A percentile compares a stretch with the other conserved stretches of the same genome.
phyloP scores from a whole-genome alignment of 2,888 invertebrate species.

The Netelia fuscicornis region DNA sequence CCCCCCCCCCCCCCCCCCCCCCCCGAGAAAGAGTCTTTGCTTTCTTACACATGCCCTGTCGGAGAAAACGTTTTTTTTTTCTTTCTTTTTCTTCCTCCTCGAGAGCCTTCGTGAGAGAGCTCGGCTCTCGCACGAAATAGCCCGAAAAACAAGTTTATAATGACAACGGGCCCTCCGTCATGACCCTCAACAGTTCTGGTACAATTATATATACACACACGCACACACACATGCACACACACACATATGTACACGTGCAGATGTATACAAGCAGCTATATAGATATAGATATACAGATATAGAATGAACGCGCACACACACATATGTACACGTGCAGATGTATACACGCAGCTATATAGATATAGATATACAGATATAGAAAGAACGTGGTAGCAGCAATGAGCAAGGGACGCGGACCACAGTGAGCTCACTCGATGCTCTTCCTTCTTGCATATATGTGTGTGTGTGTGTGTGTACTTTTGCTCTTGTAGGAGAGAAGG shows the following conservation, averaged over 20 bases:
- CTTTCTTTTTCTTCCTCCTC: not conserved
- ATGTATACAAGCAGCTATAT: not conserved
- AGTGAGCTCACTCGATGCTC: conserved; percentile 31
- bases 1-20: no score
- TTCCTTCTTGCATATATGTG: not conserved
- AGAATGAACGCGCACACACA: conserved; percentile 2
- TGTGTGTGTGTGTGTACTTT: not conserved
- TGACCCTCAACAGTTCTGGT: conserved; percentile 45
- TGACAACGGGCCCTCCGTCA: conserved; percentile 45
- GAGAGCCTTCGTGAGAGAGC: no score
- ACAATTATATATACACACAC: conserved; percentile 20
- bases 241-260: not conserved
- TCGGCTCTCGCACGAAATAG: conserved; percentile 4
- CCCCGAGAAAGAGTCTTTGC: conserved; percentile 1
- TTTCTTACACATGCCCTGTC: not conserved
- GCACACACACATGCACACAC: not conserved
- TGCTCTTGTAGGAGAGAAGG: conserved; percentile 13
- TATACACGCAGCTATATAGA: not conserved
- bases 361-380: not conserved
- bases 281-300: not conserved
- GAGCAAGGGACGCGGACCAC: conserved; percentile 12
- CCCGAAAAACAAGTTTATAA: conserved; percentile 51
- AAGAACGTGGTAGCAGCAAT: conserved; percentile 3
- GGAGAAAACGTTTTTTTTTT: conserved; percentile 1
- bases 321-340: not conserved